Evolutionary conservation across 2,888 invertebrate species (phyloP), one percentile per base, ranked within the genome.

Genomic region (Prosopocoilus inquinatus): DNA sequence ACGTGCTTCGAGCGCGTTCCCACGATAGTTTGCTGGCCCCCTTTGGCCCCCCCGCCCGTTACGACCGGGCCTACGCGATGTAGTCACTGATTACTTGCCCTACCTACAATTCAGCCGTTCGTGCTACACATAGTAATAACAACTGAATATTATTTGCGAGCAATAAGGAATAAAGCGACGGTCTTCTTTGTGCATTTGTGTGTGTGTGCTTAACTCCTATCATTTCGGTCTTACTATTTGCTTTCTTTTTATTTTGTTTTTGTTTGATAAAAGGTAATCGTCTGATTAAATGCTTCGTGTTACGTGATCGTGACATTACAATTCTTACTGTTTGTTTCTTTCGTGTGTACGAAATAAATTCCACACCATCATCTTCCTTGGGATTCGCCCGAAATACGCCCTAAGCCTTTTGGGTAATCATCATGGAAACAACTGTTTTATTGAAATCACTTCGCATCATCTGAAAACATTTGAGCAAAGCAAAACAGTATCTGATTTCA

Each of bases 1-100:
- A 73, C 73, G 72, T 73, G 72, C 74, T 79, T 76, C 76, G 76
- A 71, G 71, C 71, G 72, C 78, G 79, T 77, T 79, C 78, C 80
- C 72, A 70, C 68, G 72, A 68, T 70, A 70, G 72, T 71, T 71
- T 64, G 62, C 64, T 61, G 58, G 64, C 61, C 64, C 66, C 64
- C 63, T 58, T 56, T 55, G 52, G 53, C 78, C 78, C 77, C 78
- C 78, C 75, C 77, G 74, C 71, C 75, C 77, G 16, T 50, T 47
- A 32, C 28, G 46, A 45, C 39, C 51, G 36, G 45, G 44, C 51
- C 51, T 51, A 51, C 51, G 51, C 51, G 51, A 51, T 45, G 51
- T 33, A 43, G 45, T 45, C 43, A 44, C 43, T 48, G 53, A 53
- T 53, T 55, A 50, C 55, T 47, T 34, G 47, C 51, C 41, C 41